Evolutionary conservation across 2,797 vertebrate species (phyloP), one percentile per base, ranked within the genome.

Genomic region (Gila robusta): DNA sequence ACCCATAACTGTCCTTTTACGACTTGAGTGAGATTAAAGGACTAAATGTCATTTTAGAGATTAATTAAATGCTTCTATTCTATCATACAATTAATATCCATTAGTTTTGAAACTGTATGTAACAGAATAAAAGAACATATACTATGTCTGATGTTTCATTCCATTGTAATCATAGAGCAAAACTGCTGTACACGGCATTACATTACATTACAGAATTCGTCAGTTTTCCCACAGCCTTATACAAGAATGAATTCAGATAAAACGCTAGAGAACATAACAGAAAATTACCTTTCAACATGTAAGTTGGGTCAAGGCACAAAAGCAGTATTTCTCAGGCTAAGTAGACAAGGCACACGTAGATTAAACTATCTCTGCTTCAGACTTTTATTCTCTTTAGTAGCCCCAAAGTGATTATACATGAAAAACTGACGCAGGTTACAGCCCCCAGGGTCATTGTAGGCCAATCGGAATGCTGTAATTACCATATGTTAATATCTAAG

Each of bases 221-320:
- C 66, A 37, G 5, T 66, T 52, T 37, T 52, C 11, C 19, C 2
- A 26, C 39, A 74, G 4, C 59, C 2, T 67, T 56, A 26, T 2
- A 56, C 4, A 23, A 37, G 17, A 56, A 69, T 7, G 3, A 59
- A 16, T 5, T 14, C 32, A 69, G 5, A 64, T 64, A 44, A 64
- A 76, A 47, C 28, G 14, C 1, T 32, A 28, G 21, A 66, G 28
- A 80, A 67, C 12, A 62, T 6, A 84, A 67, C 44, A 54, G 5
- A 62, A 52, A 28, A 72, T 80, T 85, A 85, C 84, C 84, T 85
- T 85, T 79, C 3, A 80, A 85, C 83, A 71, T 85, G 37, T 21
- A 85, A 44, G 66, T 10, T 14, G 4, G 26, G 12, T 47, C 64
- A 71, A 56, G 19, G 19, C 47, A 70, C 10, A 72, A 64, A 72